phyloP scores from a whole-genome alignment of 2,888 invertebrate species.

The Cinara cedri region DNA sequence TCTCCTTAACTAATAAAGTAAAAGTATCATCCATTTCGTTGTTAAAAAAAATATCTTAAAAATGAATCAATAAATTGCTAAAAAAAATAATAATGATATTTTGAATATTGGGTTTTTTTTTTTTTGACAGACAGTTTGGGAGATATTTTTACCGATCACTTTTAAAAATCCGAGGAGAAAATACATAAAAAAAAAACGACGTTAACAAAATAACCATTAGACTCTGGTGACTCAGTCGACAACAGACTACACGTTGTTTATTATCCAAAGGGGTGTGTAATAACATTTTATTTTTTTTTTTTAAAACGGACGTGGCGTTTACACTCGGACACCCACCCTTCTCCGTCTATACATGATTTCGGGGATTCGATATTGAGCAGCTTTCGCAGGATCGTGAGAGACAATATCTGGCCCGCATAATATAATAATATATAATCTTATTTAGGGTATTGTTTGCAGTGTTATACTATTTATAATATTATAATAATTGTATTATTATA shows the following conservation, averaged over 20 bases:
- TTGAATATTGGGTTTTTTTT: too few species aligned
- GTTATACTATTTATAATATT: background rate
- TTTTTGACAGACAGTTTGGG: too few species aligned
- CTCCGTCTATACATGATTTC: background rate
- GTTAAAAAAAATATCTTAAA: too few species aligned
- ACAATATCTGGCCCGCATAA: background rate
- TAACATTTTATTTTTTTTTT: conserved; percentile 16
- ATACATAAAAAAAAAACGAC: conserved; percentile 4
- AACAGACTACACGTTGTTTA: too few species aligned
- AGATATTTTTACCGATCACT: too few species aligned
- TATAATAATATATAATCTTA: conserved; percentile 22
- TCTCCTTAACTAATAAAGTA: too few species aligned
- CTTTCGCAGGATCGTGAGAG: background rate
- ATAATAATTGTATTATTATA: background rate
- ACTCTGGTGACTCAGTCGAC: conserved; percentile 11
- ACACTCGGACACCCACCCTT: conserved; percentile 31
- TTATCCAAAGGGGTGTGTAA: conserved; percentile 3
- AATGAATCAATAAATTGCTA: too few species aligned
- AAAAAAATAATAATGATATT: too few species aligned
- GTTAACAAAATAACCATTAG: background rate
- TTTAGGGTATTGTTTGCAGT: background rate
- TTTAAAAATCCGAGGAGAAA: too few species aligned
- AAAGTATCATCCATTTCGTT: too few species aligned
- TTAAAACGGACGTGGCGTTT: conserved; percentile 22
- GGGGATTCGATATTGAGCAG: background rate